Base-by-base conservation (phyloP, 2,113 vertebrate species). In the Galeopterus variegatus region DNA sequence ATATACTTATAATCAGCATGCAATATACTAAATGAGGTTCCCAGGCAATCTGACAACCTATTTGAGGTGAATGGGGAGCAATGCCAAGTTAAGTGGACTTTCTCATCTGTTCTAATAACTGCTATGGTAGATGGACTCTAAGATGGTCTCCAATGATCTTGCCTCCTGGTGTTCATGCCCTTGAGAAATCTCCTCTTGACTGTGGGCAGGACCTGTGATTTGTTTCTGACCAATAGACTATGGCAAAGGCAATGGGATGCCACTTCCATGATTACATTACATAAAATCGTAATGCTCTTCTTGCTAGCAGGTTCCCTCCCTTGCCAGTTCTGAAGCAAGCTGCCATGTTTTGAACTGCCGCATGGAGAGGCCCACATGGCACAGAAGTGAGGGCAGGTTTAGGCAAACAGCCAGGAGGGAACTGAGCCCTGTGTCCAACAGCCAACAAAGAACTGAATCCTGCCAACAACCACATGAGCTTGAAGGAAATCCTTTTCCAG, bases 51-150 rank as follows among this genome's bases (percentile, higher is more conserved):
- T n/a, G 45, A 64, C 67, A 48, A 11, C 31, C 2, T 50, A 0
- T n/a, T 64, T 54, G 33, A 62, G 69, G 76, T 13, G 14, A 36
- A 8, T 1, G 45, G 64, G 73, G 67, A 21, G 81, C n/a, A 62
- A 31, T 88, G 56, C 64, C 82, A 83, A 81, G 19, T 62, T 58
- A 36, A 31, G 58, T 21, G 5, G 52, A 31, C 64, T 60, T 88
- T 93, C 70, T 93, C 33, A 13, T 77, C 86, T 81, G 67, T 67
- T 80, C n/a, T 94, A 12, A 56, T 48, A 69, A 64, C 33, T n/a
- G 24, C 69, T 1, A 6, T 10, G 41, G 50, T 58, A 36, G 64
- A 45, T 41, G 73, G 50, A 60, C n/a, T 85, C 56, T 33, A 36
- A n/a, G 52, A 70, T 10, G 33, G 67, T 45, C 73, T 23, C 60